These are phyloP conservation scores for Erebia ligea DNA, from an alignment of 2,888 invertebrate species.

Conservation along the genomic window DNA sequence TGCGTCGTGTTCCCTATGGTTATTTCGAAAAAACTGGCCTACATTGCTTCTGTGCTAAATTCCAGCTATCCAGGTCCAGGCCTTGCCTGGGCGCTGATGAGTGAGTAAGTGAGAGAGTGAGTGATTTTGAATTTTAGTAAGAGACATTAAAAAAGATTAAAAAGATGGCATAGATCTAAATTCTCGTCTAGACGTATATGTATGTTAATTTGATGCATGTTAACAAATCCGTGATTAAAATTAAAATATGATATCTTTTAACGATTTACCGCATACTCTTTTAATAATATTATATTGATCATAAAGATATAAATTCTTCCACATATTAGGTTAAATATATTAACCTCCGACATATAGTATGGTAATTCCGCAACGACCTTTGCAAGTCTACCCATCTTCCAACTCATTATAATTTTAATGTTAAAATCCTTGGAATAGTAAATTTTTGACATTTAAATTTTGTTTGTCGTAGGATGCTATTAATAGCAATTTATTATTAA, in stretches of 20 bases:
- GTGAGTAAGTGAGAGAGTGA: too few species aligned
- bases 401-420: conserved; percentile 55
- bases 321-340: background rate
- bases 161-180: too few species aligned
- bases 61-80: too few species aligned
- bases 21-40: too few species aligned
- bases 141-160: too few species aligned
- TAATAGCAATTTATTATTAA: background rate
- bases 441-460: conserved; percentile 44
- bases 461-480: background rate
- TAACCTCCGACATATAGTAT: conserved; percentile 38
- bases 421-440: conserved; percentile 56
- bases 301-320: background rate
- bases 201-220: background rate
- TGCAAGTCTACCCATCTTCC: conserved; percentile 33
- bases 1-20: too few species aligned
- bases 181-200: too few species aligned
- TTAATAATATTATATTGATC: background rate
- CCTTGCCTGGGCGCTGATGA: too few species aligned
- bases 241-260: background rate
- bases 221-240: background rate
- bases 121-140: too few species aligned
- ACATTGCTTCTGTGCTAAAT: too few species aligned
- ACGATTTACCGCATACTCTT: background rate
- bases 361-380: conserved; percentile 40